Base-by-base conservation (phyloP, 2,888 invertebrate species). In the Ichneumon xanthorius region DNA sequence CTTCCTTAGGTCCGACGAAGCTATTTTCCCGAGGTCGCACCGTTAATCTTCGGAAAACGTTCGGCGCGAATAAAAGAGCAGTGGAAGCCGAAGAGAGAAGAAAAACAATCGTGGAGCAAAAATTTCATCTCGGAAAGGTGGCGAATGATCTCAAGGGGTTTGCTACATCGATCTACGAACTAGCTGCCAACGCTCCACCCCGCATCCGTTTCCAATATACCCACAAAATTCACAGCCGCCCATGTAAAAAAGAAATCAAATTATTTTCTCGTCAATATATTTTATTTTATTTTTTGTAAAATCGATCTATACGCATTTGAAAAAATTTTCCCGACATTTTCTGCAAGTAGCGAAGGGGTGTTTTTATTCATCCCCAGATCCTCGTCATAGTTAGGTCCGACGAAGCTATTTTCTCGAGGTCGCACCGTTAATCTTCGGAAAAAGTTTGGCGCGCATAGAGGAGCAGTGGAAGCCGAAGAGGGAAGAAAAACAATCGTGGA, bases 341-440 rank as follows among this genome's bases (percentile, higher is more conserved):
- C 16, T 4, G 16, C 45, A 16, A 45, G 45, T 16, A 45, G 3
- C 45, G 16, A 0, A 45, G 16, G 16, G 45, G 45, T 45, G 45
- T 45, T 45, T 19, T 19, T 53, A 19, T 63, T 16, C 7, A 7
- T 6, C 33, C 11, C 33, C 50, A 40, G 50, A 72, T 53, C 7
- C 58, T n/a, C 40, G 33, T 63, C n/a, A 70, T 68, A 45, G 45
- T 70, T 55, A 75, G 78, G 78, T 67, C 26, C 76, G 58, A 76
- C 50, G 67, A 67, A 53, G 80, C 40, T 72, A 71, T 67, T 85
- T 76, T 80, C 65, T 65, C 82, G 79, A 79, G 71, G 78, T 67
- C 79, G 71, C 70, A 79, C 85, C 85, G 81, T 82, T 82, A 82
- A 82, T 85, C 85, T 85, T 85, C 26, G 71, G 79, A 82, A 82